Conservation (phyloP, 2,797 vertebrate species). For the Gymnodraco acuticeps region DNA sequence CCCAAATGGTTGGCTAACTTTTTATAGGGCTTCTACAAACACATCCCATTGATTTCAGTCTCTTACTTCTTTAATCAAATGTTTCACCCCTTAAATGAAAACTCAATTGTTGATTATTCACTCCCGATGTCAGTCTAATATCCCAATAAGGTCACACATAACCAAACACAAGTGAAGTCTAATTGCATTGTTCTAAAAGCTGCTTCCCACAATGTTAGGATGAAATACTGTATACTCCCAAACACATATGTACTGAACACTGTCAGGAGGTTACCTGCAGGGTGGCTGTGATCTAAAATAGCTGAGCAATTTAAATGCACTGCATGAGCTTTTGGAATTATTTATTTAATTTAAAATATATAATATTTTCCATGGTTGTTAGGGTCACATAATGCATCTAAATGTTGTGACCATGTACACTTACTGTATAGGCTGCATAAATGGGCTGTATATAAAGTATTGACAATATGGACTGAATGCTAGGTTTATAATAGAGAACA, state of each 20-base stretch:
- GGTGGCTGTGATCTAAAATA: neutral
- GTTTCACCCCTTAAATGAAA: slow-evolving; percentile 15
- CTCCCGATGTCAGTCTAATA: neutral
- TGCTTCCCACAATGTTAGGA: neutral
- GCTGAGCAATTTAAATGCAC: neutral
- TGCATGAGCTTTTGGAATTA: neutral
- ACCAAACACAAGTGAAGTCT: neutral
- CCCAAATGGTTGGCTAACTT: slow-evolving; percentile 39
- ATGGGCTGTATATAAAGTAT: neutral
- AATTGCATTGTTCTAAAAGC: neutral
- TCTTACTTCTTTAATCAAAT: slow-evolving; percentile 1
- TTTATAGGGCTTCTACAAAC: neutral
- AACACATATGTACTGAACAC: neutral
- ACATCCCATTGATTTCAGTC: slow-evolving; percentile 8
- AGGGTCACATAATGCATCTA: neutral
- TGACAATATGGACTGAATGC: neutral
- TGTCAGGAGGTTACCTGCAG: neutral
- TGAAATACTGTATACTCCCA: neutral
- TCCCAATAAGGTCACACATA: slow-evolving; percentile 8
- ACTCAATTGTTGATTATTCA: slow-evolving; percentile 20
- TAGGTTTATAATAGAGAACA: neutral
- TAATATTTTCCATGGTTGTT: no score
- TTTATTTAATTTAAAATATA: slow-evolving; percentile 1
- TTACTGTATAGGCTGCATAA: neutral
- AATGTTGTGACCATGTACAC: neutral